Conservation (phyloP, 1,140 invertebrate species). For the Propsilocerus akamusi region DNA sequence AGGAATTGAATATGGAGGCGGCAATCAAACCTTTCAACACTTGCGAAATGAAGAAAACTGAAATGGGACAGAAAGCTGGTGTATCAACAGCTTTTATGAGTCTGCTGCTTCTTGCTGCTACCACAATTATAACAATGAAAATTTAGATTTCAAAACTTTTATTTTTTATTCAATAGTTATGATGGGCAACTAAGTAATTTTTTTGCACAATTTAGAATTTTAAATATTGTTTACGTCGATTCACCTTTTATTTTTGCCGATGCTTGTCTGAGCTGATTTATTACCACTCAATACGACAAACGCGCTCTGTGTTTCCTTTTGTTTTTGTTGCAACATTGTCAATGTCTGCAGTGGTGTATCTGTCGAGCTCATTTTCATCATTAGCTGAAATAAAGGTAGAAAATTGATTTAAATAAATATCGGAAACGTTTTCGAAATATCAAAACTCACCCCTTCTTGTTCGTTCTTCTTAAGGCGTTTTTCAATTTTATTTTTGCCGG, state of each 20-base stretch:
- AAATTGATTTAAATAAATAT: conserved; percentile 1
- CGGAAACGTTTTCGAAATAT: background rate
- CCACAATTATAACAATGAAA: background rate
- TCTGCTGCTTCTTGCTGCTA: no score
- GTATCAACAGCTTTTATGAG: no score
- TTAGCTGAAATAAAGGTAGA: conserved; percentile 38
- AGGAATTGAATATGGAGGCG: background rate
- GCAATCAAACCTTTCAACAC: background rate
- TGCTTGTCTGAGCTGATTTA: conserved; percentile 28
- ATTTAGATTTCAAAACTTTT: background rate
- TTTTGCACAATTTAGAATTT: background rate
- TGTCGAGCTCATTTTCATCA: conserved; percentile 97
- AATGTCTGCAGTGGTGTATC: conserved; percentile 93
- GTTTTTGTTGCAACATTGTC: conserved; percentile 86
- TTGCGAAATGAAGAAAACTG: background rate
- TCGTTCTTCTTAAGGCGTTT: conserved; percentile 91
- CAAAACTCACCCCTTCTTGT: conserved; percentile 60
- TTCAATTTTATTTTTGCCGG: conserved; percentile 96
- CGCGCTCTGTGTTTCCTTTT: conserved; percentile 88
- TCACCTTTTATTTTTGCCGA: conserved; percentile 14
- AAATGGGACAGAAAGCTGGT: background rate
- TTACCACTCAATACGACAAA: conserved; percentile 88
- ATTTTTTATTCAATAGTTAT: background rate
- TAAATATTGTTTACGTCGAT: background rate
- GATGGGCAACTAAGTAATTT: background rate